Conservation (phyloP, 2,797 vertebrate species). For the Taenioides sp. region DNA sequence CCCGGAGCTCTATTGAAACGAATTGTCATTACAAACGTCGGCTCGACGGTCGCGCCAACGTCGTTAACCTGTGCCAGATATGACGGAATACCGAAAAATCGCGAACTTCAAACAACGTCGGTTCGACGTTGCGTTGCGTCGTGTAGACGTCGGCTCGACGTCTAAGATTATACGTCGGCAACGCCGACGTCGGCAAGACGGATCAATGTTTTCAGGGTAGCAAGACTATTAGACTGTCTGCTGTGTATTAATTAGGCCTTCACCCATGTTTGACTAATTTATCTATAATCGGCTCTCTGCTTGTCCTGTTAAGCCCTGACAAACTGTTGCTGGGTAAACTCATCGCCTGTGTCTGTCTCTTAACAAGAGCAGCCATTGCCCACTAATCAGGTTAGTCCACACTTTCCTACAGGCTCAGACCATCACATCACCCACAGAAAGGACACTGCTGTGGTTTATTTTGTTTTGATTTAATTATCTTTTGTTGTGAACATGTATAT, state of each 20-base stretch:
- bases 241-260: neutral
- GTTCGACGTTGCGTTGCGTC: too few species aligned
- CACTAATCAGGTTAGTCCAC: conserved; percentile 41
- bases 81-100: too few species aligned
- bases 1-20: too few species aligned
- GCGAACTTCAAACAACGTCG: too few species aligned
- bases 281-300: conserved; percentile 19
- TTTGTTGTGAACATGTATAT: conserved; percentile 15
- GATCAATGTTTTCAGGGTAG: too few species aligned
- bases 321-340: conserved; percentile 18
- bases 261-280: neutral
- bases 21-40: too few species aligned
- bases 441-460: conserved; percentile 13
- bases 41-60: too few species aligned
- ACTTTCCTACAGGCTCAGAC: conserved; percentile 23
- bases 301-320: conserved; percentile 18
- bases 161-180: too few species aligned
- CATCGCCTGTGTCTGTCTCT: conserved; percentile 18
- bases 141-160: too few species aligned
- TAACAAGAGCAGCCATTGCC: conserved; percentile 29
- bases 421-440: conserved; percentile 28
- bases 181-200: too few species aligned
- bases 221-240: neutral
- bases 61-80: too few species aligned
- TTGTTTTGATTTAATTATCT: conserved; percentile 18